phyloP scores from a whole-genome alignment of 2,888 invertebrate species.

The Tachystola acroxantha region DNA sequence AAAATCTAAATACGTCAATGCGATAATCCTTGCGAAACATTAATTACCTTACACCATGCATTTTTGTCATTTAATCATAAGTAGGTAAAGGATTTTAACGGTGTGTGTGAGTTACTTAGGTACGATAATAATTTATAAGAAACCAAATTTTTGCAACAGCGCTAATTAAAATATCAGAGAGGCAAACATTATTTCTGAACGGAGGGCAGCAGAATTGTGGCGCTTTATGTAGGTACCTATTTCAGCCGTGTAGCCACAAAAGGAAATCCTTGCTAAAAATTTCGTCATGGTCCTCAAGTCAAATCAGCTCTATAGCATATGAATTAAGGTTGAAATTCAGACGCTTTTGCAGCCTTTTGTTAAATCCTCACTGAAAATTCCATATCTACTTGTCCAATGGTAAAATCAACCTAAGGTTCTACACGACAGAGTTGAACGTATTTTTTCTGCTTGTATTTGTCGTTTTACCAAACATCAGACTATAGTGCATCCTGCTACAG shows the following conservation, averaged over 20 bases:
- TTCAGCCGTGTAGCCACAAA: constrained; percentile 49
- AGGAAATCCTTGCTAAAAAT: constrained; percentile 54
- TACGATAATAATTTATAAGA: no score
- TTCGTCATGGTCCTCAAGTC: constrained; percentile 16
- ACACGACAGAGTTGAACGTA: constrained; percentile 25
- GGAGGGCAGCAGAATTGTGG: constrained; percentile 54
- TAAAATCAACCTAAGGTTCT: not conserved
- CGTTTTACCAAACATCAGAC: constrained; percentile 13
- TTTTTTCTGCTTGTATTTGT: not conserved
- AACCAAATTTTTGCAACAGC: no score
- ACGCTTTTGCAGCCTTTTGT: not conserved
- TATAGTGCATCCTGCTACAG: constrained; percentile 45
- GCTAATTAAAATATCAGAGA: constrained; percentile 63
- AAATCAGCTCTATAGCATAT: not conserved
- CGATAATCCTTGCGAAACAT: no score
- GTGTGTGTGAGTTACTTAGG: no score
- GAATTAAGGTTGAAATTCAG: not conserved
- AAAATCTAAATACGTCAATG: no score
- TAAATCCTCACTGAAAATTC: no score
- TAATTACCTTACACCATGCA: no score
- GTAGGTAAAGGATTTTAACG: no score
- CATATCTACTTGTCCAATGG: no score
- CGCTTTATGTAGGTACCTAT: constrained; percentile 39
- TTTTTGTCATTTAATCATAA: no score
- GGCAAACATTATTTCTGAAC: constrained; percentile 51